Evolutionary conservation across 1,140 invertebrate genomes (phyloP), one percentile per base, ranked within the genome.

Genomic region (Bombus polaris): DNA sequence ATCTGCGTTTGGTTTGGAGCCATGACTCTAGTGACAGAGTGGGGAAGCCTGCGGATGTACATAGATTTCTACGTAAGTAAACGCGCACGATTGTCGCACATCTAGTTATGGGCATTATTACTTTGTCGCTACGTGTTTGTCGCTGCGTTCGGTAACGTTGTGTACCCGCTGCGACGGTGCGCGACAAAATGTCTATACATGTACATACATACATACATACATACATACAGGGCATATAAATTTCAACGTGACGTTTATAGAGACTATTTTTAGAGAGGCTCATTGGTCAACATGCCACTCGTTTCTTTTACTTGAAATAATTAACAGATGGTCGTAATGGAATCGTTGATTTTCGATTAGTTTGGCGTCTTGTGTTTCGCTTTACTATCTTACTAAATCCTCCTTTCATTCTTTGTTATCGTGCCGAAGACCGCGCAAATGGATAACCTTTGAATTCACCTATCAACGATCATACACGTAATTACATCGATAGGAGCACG

Each of bases 401-500:
- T 44, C 13, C 57, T 47, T 28, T 76, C 28, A 2, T 32, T 73
- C 39, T 10, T 57, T n/a, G 39, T 22, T 32, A 6, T 15, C 32
- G 28, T 47, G 13, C 22, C n/a, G 62, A 87, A 37, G 65, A 75
- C 53, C n/a, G 72, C 80, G 77, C 80, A 39, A 81, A 81, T 71
- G 53, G 25, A n/a, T 47, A 86, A 81, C 73, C 77, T 81, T 81
- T 76, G 68, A 73, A 83, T 82, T 71, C 53, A 62, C 53, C 79
- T 82, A 87, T 91, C 83, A 78, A 70, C 80, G 73, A 79, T 87
- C 81, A 47, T 65, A 68, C 62, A 62, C 80, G 87, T 85, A 85
- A 91, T 91, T 77, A 82, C 82, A 68, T 62, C 84, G 89, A 90
- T 88, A 66, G 76, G 47, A 83, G 80, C 76, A 70, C 89, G 89